These are phyloP conservation scores for Melipona bicolor DNA, from an alignment of 2,888 invertebrate species.

Conservation along the genomic window DNA sequence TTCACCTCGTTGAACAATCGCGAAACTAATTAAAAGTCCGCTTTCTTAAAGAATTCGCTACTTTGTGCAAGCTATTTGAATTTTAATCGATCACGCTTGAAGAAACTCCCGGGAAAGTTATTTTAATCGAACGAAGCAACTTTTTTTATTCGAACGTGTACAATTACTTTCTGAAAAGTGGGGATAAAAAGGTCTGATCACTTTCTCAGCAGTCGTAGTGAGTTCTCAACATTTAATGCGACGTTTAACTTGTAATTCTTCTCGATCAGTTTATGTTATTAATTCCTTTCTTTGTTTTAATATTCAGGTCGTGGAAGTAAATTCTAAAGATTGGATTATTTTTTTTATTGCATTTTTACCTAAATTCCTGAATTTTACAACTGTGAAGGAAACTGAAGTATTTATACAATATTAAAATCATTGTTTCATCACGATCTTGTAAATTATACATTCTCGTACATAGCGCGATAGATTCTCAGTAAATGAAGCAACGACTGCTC, in stretches of 20 bases:
- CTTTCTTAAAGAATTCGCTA: background rate
- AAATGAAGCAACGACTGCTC: too few relatives aligned
- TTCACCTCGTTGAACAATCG: background rate
- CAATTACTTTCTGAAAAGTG: background rate
- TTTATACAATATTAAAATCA: too few relatives aligned
- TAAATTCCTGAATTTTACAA: too few relatives aligned
- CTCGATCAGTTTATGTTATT: background rate
- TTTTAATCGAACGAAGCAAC: slow-evolving; percentile 14
- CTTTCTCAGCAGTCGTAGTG: too few relatives aligned
- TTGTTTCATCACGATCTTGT: too few relatives aligned
- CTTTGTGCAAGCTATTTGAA: slow-evolving; percentile 10
- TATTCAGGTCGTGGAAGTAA: too few relatives aligned
- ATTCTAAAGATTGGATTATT: too few relatives aligned
- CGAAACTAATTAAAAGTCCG: slow-evolving; percentile 19
- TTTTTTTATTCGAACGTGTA: background rate
- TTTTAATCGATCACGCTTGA: slow-evolving; percentile 9
- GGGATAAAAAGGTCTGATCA: background rate
- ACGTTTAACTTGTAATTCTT: background rate
- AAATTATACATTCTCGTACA: too few relatives aligned
- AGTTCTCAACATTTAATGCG: background rate
- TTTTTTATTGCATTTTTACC: too few relatives aligned
- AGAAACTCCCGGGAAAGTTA: background rate
- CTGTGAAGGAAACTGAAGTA: too few relatives aligned
- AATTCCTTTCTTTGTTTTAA: too few relatives aligned
- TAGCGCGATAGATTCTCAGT: too few relatives aligned